These are phyloP conservation scores for Merluccius polli DNA, from an alignment of 2,797 vertebrate species.

Conservation along the genomic window DNA sequence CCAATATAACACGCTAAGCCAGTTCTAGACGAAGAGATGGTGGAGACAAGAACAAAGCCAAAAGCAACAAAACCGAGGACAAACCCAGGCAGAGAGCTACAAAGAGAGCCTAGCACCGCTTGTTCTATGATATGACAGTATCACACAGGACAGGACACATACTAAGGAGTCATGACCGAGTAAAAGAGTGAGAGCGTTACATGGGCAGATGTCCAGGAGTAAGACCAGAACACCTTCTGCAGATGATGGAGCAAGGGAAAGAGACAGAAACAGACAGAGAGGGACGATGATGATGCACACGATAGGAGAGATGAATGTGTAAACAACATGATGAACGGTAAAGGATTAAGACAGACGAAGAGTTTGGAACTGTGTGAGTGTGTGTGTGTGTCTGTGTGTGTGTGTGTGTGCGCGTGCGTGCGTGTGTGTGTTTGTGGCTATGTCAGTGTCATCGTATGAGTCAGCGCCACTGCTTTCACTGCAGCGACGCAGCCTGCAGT, in stretches of 20 bases:
- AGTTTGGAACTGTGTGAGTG: neutral
- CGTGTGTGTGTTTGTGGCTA: constrained; percentile 1
- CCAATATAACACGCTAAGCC: neutral
- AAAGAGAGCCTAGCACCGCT: neutral
- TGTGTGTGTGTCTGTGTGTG: neutral
- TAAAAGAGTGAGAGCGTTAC: constrained; percentile 48
- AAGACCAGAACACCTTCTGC: constrained; percentile 65
- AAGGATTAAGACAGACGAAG: neutral
- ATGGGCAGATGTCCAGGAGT: constrained; percentile 52
- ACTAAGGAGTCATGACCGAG: constrained; percentile 19
- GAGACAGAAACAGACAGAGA: constrained; percentile 9
- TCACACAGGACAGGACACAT: neutral
- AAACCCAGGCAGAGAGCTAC: neutral
- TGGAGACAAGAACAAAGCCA: neutral
- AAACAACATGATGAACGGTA: neutral
- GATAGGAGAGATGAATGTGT: neutral
- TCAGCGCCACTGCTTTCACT: constrained; percentile 14
- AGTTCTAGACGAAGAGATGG: neutral
- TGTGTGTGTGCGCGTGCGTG: neutral
- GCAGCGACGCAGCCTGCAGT: neutral
- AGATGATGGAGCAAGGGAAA: constrained; percentile 12
- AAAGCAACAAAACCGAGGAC: neutral
- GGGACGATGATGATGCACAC: neutral
- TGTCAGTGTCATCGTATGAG: constrained; percentile 23
- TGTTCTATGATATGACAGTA: neutral